phyloP scores from a whole-genome alignment of 2,888 invertebrate genomes.

The Strigamia crassipes region DNA sequence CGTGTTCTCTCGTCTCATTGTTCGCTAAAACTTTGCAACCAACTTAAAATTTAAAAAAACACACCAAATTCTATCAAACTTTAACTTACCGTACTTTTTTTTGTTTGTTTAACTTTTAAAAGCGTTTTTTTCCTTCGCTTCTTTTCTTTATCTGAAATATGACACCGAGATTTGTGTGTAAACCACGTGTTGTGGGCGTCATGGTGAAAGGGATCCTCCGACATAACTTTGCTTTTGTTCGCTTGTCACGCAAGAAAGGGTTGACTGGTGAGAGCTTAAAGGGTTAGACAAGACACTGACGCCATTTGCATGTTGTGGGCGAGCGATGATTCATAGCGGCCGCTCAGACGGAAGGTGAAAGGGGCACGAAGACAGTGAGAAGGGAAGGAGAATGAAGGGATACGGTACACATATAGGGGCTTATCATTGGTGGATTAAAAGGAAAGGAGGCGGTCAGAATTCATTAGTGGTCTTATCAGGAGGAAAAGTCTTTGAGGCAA shows the following conservation, averaged over 20 bases:
- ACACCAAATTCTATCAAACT: neutral
- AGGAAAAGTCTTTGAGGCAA: constrained; percentile 27
- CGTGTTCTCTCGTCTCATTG: neutral
- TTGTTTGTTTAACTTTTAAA: neutral
- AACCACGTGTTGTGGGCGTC: constrained; percentile 33
- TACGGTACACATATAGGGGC: neutral
- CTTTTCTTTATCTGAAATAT: neutral
- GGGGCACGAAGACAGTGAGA: neutral
- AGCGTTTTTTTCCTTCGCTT: neutral
- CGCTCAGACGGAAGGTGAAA: constrained; percentile 29
- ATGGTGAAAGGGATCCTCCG: constrained; percentile 12
- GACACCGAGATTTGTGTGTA: neutral
- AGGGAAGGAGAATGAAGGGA: neutral
- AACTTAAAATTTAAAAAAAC: neutral
- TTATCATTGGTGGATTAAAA: constrained; percentile 29
- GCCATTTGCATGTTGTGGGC: constrained; percentile 30
- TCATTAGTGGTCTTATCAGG: constrained; percentile 32
- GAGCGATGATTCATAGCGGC: constrained; percentile 22
- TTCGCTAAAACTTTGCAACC: neutral
- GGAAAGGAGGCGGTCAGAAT: constrained; percentile 4
- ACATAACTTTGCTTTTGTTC: constrained; percentile 32
- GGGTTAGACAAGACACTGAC: constrained; percentile 34
- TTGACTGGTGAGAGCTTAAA: constrained; percentile 31
- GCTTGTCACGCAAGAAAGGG: constrained; percentile 30
- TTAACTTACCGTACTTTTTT: neutral